A percentile compares a stretch with the other conserved stretches of the same genome.
phyloP scores from a whole-genome alignment of 2,113 vertebrate genomes.

The Calonectris borealis region DNA sequence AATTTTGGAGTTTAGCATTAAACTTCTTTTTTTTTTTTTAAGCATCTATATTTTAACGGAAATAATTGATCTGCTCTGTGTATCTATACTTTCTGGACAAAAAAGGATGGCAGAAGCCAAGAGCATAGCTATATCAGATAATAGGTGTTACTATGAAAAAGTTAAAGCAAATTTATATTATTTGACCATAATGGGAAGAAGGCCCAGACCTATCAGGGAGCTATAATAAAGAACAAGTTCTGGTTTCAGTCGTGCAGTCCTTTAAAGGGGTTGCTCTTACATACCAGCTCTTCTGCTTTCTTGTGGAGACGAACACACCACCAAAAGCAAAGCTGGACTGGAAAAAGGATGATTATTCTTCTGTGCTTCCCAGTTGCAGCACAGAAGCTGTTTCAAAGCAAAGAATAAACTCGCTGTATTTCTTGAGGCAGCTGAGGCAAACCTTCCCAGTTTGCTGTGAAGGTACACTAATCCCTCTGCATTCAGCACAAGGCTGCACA shows the following conservation, averaged over 20 bases:
- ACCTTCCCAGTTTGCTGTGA: not conserved
- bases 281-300: not conserved
- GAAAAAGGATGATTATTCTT: not conserved
- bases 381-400: not conserved
- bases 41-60: not conserved
- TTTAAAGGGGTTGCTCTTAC: not conserved
- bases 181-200: not conserved
- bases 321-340: not conserved
- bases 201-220: not conserved
- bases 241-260: not conserved
- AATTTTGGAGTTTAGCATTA: not conserved
- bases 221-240: not conserved
- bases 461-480: conserved; percentile 20
- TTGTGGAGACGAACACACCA: not conserved
- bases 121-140: not conserved
- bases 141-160: not conserved
- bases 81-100: not conserved
- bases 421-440: conserved; percentile 27
- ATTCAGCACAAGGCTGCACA: not conserved
- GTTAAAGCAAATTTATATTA: not conserved
- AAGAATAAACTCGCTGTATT: conserved; percentile 1
- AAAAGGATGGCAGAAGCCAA: not conserved
- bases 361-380: not conserved
- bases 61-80: not conserved
- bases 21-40: not conserved